A percentile compares a stretch with the other conserved stretches of the same genome.
Evolutionary conservation across 2,888 invertebrate genomes (phyloP).

Genomic region (Dysmachus trigonus): DNA sequence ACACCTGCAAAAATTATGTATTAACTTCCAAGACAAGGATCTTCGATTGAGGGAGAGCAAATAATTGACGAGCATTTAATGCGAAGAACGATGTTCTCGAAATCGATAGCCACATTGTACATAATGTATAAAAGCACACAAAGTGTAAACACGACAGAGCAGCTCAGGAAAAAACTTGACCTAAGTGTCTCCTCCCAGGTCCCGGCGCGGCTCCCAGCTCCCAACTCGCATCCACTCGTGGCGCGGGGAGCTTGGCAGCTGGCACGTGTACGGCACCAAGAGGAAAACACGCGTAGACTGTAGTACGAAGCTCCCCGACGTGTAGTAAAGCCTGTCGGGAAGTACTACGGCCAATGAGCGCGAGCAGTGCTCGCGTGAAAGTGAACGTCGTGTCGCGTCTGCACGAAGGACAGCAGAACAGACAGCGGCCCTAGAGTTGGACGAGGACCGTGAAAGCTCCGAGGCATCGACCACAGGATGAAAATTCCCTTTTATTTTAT

Average conservation of each 20-base stretch:
- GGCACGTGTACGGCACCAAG: slow-evolving; percentile 8
- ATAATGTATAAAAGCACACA: slow-evolving; percentile 1
- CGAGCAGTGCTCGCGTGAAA: neutral
- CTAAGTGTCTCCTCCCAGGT: neutral
- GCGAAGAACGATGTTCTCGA: neutral
- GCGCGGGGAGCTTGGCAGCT: neutral
- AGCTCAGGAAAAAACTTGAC: neutral
- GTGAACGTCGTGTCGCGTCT: slow-evolving; percentile 16
- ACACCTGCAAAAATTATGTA: neutral
- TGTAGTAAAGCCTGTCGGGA: neutral
- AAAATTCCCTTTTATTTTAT: neutral
- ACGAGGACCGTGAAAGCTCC: neutral
- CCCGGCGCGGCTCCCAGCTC: too few species aligned
- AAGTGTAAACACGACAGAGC: neutral
- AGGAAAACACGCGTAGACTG: neutral
- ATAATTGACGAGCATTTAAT: neutral
- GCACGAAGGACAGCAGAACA: neutral
- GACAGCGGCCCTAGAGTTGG: neutral
- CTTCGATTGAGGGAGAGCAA: neutral
- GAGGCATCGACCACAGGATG: neutral
- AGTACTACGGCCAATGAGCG: neutral
- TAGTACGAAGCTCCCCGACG: neutral
- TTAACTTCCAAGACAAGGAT: neutral
- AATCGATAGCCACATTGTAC: neutral
- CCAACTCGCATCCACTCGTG: neutral